Evolutionary conservation across 2,797 vertebrate genomes (phyloP), one percentile per base, ranked within the genome.

Genomic region (Myiotriccus ornatus): DNA sequence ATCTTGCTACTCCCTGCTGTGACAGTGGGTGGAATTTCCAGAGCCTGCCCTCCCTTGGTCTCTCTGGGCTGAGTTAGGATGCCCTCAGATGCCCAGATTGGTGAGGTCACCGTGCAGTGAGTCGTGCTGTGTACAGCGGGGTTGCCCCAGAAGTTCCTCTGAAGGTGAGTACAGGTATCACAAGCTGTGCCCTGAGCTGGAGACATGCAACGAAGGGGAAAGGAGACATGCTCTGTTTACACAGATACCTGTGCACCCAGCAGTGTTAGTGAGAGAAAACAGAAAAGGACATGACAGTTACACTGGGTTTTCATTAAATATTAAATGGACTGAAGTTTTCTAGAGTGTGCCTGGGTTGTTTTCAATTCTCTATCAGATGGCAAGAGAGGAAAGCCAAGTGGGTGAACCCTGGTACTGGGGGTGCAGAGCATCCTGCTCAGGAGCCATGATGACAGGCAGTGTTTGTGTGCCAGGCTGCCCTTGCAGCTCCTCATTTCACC

Each of bases 241-340:
- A 76, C 83, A 91, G 90, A 70, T 96, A 94, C 91, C 94, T 93
- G 78, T 78, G 77, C 86, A 94, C 89, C 91, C 89, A 89, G 93
- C 81, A 90, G 81, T 14, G 22, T 55, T 85, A 93, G 68, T 14
- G 49, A 93, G 93, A 78, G 74, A 84, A 95, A 93, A 92, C 92
- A 95, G 84, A 67, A 93, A 91, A 92, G 92, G 93, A 97, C 94
- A 95, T 95, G 93, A 94, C 96, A 97, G 95, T 92, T 97, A 97
- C 95, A 97, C 64, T 50, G 89, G 85, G 76, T 93, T 94, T 95
- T 88, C 84, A 95, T 97, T 76, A 97, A 96, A 96, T 94, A 96
- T 97, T 97, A 94, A 96, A 41, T 94, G 68, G 55, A 90, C 69
- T 82, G 86, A 93, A 70, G 79, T 93, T 93, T 95, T 81, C 80